Evolutionary conservation across 2,113 vertebrate species (phyloP).

Genomic region (Rattus rattus): DNA sequence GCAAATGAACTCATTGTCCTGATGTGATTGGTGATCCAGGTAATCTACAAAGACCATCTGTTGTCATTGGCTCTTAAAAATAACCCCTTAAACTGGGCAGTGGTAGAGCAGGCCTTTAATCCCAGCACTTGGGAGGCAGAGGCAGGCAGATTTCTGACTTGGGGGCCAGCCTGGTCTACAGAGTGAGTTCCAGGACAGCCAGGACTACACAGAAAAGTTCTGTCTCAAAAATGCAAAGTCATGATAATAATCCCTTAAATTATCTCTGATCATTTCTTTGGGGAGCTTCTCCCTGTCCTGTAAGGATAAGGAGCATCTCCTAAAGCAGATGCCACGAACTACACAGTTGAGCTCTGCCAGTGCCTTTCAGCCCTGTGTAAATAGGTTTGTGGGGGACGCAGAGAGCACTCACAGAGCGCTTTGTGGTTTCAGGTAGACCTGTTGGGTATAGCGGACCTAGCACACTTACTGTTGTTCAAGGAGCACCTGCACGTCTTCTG

Average conservation of each 20-base stretch:
- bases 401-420: constrained; percentile 39
- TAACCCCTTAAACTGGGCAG: not conserved
- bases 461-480: constrained; percentile 89
- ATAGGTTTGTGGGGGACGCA: not conserved
- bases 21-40: not conserved
- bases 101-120: not conserved
- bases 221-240: not conserved
- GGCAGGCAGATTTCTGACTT: not conserved
- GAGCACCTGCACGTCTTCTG: constrained; percentile 84
- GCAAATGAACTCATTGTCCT: not conserved
- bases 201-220: not conserved
- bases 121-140: not conserved
- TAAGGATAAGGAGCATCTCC: not conserved
- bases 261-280: constrained; percentile 41
- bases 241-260: not conserved
- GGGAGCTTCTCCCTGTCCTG: not conserved
- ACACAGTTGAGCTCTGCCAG: not conserved
- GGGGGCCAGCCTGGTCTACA: not conserved
- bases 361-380: constrained; percentile 13
- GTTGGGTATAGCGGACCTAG: constrained; percentile 90
- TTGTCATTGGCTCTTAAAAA: constrained; percentile 51
- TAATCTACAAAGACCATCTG: not conserved
- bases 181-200: not conserved
- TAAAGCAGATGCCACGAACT: constrained; percentile 19
- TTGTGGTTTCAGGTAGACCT: constrained; percentile 91